A percentile compares a stretch with the other conserved stretches of the same genome.
Conservation (phyloP, 2,888 invertebrate genomes). For the Odontomyia ornata region DNA sequence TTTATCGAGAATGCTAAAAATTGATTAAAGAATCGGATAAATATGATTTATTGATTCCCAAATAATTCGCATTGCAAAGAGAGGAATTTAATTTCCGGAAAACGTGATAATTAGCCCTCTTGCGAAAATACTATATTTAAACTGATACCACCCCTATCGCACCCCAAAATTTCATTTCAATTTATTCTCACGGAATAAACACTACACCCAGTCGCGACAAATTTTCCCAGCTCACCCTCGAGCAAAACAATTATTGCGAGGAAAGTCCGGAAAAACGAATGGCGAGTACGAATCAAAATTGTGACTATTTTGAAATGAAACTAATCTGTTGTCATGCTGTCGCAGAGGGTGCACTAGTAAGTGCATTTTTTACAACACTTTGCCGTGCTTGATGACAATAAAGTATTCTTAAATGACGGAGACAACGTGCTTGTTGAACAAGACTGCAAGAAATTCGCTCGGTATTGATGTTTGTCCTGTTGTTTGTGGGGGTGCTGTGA, state of each 20-base stretch:
- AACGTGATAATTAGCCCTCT: too few species aligned
- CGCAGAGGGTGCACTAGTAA: constrained; percentile 13
- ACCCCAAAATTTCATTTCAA: too few species aligned
- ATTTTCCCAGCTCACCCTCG: not conserved
- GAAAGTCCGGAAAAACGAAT: too few species aligned
- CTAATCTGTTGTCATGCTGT: not conserved
- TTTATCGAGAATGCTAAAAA: too few species aligned
- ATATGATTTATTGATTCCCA: too few species aligned
- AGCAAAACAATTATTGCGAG: not conserved
- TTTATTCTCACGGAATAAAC: not conserved
- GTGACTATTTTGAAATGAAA: constrained; percentile 3
- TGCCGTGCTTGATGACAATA: constrained; percentile 26
- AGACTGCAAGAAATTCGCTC: not conserved
- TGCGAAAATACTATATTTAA: too few species aligned
- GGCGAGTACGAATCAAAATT: constrained; percentile 10
- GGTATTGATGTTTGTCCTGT: constrained; percentile 1
- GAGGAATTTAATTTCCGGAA: too few species aligned
- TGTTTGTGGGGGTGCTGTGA: not conserved
- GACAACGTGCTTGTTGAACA: constrained; percentile 14
- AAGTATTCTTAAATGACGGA: not conserved
- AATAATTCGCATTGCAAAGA: too few species aligned
- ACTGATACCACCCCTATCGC: too few species aligned
- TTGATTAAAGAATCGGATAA: too few species aligned
- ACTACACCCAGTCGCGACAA: not conserved
- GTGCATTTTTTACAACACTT: constrained; percentile 15